phyloP scores from a whole-genome alignment of 30 jellyfish, hydroid and myxozoan genomes.

The Haliclystus octoradiatus region DNA sequence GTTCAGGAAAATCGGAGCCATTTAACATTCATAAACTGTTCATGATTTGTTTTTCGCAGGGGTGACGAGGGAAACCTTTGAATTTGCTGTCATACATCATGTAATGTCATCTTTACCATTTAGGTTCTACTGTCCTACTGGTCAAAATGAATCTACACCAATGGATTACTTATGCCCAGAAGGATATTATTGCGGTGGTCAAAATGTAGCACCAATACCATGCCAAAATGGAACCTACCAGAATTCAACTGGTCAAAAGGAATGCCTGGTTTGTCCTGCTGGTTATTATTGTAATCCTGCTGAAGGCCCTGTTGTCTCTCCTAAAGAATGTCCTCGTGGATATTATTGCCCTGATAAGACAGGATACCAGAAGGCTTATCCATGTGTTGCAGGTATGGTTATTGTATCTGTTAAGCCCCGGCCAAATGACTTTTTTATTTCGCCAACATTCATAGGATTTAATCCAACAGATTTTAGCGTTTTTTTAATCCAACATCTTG shows the following conservation, averaged over 20 bases:
- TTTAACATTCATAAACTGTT: no score
- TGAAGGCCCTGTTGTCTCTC: slow-evolving; percentile 82
- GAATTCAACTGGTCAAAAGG: slow-evolving; percentile 57
- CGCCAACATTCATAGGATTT: neutral
- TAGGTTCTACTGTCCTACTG: slow-evolving; percentile 92
- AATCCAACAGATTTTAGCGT: neutral
- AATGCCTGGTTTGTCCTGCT: slow-evolving; percentile 72
- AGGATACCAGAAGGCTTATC: slow-evolving; percentile 18
- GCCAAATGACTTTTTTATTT: neutral
- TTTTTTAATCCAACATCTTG: no score
- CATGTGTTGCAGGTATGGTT: slow-evolving; percentile 71
- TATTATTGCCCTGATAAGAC: slow-evolving; percentile 67
- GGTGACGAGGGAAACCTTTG: no score
- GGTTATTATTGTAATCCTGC: slow-evolving; percentile 92
- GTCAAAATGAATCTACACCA: slow-evolving; percentile 75
- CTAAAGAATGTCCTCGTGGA: slow-evolving; percentile 76
- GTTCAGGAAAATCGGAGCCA: no score
- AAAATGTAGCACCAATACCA: slow-evolving; percentile 44
- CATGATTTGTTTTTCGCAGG: no score
- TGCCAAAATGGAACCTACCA: slow-evolving; percentile 90
- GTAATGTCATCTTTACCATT: no score
- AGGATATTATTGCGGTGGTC: slow-evolving; percentile 86
- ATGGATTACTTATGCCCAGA: slow-evolving; percentile 45
- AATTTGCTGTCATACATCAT: no score
- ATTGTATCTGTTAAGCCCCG: neutral